Conservation (phyloP, 2,888 invertebrate genomes). For the Andrena camellia region DNA sequence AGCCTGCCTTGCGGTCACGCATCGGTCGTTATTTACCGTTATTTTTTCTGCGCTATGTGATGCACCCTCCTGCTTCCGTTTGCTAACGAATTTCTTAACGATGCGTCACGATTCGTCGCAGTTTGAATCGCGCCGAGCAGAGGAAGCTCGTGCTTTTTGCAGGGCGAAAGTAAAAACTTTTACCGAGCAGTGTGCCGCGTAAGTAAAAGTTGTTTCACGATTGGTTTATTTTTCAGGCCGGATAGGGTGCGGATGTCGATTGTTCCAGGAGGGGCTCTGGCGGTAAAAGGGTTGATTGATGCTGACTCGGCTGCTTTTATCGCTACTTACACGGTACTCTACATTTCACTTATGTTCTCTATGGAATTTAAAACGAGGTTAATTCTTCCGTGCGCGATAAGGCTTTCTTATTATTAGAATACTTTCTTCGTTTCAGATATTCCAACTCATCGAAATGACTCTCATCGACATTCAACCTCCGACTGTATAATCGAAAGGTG, state of each 20-base stretch:
- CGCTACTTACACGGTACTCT: constrained; percentile 49
- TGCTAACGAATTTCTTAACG: not conserved
- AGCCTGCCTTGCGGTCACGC: too few species aligned
- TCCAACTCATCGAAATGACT: not conserved
- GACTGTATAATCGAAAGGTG: not conserved
- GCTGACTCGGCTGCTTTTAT: constrained; percentile 51
- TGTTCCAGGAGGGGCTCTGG: constrained; percentile 13
- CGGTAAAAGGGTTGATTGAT: constrained; percentile 57
- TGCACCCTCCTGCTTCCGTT: not conserved
- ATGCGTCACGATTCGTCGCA: not conserved
- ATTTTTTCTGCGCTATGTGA: too few species aligned
- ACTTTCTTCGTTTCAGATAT: constrained; percentile 23
- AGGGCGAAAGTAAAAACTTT: constrained; percentile 1
- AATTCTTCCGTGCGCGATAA: constrained; percentile 1
- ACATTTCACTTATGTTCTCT: constrained; percentile 35
- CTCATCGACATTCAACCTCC: too few species aligned
- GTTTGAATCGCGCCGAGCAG: not conserved
- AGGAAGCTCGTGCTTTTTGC: not conserved
- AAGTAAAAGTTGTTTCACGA: constrained; percentile 19
- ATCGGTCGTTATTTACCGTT: too few species aligned
- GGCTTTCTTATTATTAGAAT: not conserved
- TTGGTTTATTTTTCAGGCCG: constrained; percentile 38
- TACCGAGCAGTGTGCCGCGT: not conserved
- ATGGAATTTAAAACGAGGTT: constrained; percentile 7
- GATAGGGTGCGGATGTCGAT: constrained; percentile 41